Percentiles rank a stretch among this genome's conserved stretches.
Evolutionary conservation across 2,888 invertebrate genomes (phyloP).

Genomic region (Sepioteuthis lessoniana): DNA sequence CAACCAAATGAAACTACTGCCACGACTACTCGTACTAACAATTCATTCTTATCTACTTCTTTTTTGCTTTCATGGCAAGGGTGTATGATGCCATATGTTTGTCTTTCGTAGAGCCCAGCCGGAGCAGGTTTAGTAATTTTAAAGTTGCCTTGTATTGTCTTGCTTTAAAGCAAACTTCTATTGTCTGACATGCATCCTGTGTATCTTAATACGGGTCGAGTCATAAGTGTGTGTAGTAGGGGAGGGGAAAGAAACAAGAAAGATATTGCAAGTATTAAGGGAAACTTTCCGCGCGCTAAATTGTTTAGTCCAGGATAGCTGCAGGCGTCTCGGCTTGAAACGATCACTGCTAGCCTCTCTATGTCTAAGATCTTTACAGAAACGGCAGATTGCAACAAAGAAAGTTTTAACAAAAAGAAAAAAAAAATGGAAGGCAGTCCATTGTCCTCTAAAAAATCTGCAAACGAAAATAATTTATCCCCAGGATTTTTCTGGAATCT

Average conservation of each 20-base stretch:
- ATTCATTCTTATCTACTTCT: background rate
- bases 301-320: background rate
- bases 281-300: background rate
- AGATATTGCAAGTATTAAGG: background rate
- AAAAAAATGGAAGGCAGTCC: too few relatives aligned
- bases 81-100: background rate
- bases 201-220: background rate
- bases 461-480: too few relatives aligned
- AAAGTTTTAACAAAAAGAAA: too few relatives aligned
- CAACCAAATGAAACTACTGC: too few relatives aligned
- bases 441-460: too few relatives aligned
- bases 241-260: too few relatives aligned
- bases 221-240: background rate
- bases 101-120: background rate
- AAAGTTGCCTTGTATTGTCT: conserved; percentile 8
- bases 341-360: background rate
- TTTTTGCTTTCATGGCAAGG: background rate
- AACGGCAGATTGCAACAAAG: background rate
- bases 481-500: too few relatives aligned
- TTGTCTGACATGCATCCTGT: background rate
- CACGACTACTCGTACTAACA: background rate
- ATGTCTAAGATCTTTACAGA: background rate
- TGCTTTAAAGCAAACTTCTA: background rate
- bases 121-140: background rate
- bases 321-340: background rate